phyloP scores from a whole-genome alignment of 2,888 invertebrate species.

The Lacanobia oleracea region DNA sequence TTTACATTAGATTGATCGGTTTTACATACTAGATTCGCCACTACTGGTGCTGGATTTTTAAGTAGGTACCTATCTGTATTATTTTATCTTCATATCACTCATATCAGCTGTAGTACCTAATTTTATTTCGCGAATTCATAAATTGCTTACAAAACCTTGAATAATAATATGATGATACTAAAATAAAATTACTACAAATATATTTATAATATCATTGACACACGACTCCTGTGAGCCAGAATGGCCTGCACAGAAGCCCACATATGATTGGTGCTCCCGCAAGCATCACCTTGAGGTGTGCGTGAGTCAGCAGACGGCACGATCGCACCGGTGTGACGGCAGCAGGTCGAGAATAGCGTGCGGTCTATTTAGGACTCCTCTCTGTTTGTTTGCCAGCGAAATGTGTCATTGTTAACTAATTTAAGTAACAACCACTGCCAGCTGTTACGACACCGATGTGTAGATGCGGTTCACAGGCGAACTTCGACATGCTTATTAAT shows the following conservation, averaged over 20 bases:
- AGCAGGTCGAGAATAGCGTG: conserved; percentile 87
- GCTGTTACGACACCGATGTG: conserved; percentile 83
- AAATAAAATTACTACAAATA: conserved; percentile 10
- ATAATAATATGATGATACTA: conserved; percentile 26
- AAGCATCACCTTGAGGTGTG: conserved; percentile 87
- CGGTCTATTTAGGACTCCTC: conserved; percentile 89
- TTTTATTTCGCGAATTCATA: conserved; percentile 4
- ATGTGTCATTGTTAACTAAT: conserved; percentile 91
- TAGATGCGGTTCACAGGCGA: conserved; percentile 73
- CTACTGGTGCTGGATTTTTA: conserved; percentile 16
- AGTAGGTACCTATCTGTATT: neutral
- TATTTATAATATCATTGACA: conserved; percentile 48
- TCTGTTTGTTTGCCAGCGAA: conserved; percentile 90
- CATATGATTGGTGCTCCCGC: conserved; percentile 65
- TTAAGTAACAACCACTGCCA: conserved; percentile 89
- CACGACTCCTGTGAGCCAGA: conserved; percentile 56
- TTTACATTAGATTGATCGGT: conserved; percentile 60
- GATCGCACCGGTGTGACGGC: conserved; percentile 87
- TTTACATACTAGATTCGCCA: conserved; percentile 54
- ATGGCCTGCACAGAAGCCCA: conserved; percentile 59
- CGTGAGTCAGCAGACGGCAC: conserved; percentile 87
- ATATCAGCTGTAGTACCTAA: neutral
- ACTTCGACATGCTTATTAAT: conserved; percentile 75
- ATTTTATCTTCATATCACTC: neutral
- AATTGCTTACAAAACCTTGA: conserved; percentile 19